phyloP scores from a whole-genome alignment of 1,140 invertebrate genomes.

The Sycophaga agraensis region DNA sequence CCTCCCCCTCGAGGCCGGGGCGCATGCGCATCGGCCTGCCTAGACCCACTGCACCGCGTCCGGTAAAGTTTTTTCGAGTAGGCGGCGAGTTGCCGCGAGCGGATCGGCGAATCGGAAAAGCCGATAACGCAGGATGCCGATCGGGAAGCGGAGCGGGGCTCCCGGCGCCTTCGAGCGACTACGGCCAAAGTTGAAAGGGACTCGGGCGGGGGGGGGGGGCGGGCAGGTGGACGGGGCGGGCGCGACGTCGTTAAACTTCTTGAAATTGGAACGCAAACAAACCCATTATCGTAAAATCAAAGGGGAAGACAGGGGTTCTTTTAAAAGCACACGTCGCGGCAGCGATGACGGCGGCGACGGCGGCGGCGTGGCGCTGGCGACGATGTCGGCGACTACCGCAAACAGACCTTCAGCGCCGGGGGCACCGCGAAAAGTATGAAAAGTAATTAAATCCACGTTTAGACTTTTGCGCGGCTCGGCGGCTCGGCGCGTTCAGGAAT shows the following conservation, averaged over 20 bases:
- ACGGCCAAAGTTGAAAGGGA: too few relatives aligned
- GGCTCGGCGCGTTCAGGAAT: conserved; percentile 30
- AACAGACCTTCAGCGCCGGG: conserved; percentile 42
- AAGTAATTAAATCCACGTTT: conserved; percentile 52
- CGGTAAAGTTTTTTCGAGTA: conserved; percentile 11
- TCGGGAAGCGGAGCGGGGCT: too few relatives aligned
- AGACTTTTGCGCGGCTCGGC: conserved; percentile 28
- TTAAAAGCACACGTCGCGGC: conserved; percentile 44
- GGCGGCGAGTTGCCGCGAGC: neutral
- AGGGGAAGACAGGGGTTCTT: conserved; percentile 50
- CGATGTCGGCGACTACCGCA: conserved; percentile 36
- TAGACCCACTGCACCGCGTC: neutral
- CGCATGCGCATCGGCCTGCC: neutral
- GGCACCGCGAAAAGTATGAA: conserved; percentile 50
- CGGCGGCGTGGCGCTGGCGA: too few relatives aligned
- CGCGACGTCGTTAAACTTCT: conserved; percentile 46
- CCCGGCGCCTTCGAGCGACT: too few relatives aligned
- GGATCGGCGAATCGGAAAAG: conserved; percentile 14
- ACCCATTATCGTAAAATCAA: conserved; percentile 53
- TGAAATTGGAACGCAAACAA: conserved; percentile 54
- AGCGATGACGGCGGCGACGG: conserved; percentile 32
- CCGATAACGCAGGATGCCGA: neutral
- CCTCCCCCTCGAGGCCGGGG: too few relatives aligned
- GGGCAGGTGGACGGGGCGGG: conserved; percentile 1
- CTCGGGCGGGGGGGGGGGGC: neutral